Conservation (phyloP, 2,888 invertebrate species). For the Limnephilus lunatus region DNA sequence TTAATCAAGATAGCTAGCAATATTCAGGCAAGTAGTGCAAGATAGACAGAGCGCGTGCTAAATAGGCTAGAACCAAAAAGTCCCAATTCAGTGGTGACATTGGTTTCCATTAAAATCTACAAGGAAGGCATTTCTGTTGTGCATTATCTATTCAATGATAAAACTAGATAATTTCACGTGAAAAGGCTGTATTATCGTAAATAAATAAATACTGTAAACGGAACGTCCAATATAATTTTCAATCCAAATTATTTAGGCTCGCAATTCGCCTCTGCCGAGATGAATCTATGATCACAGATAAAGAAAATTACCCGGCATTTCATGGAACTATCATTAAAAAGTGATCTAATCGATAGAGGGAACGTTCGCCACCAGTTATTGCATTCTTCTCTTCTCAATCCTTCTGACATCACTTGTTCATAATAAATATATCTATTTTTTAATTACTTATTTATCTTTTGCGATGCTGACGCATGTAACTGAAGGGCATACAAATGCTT, state of each 20-base stretch:
- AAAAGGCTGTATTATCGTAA: background rate
- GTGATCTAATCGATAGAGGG: slow-evolving; percentile 33
- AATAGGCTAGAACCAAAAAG: no score
- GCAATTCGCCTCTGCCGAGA: background rate
- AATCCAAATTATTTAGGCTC: background rate
- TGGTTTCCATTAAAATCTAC: no score
- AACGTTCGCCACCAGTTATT: background rate
- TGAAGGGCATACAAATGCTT: background rate
- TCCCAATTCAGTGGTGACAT: no score
- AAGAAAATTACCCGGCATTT: slow-evolving; percentile 17
- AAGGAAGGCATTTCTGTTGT: no score
- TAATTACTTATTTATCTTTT: background rate
- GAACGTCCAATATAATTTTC: background rate
- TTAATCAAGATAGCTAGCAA: no score
- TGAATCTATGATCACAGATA: slow-evolving; percentile 12
- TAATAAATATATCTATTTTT: background rate
- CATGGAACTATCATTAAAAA: slow-evolving; percentile 25
- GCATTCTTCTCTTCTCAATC: background rate
- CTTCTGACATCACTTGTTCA: background rate
- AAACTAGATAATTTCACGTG: no score
- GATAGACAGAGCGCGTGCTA: no score
- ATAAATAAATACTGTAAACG: background rate
- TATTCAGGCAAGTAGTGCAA: no score
- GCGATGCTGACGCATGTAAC: background rate
- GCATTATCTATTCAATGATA: no score